These are phyloP conservation scores for Drosophila elegans DNA, from an alignment of 1,140 invertebrate genomes.

Conservation along the genomic window DNA sequence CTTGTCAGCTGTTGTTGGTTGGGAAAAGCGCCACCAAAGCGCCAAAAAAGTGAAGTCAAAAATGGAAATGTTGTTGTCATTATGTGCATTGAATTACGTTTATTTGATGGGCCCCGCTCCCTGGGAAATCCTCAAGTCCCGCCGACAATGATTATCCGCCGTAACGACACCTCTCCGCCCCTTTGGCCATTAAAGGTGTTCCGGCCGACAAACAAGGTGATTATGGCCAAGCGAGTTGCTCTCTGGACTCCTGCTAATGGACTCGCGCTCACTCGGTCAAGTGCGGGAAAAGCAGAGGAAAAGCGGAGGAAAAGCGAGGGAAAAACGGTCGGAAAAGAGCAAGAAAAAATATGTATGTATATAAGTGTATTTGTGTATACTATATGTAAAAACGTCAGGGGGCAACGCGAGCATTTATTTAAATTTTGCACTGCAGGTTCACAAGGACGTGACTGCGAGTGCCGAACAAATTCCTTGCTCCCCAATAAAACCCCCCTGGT, in stretches of 20 bases:
- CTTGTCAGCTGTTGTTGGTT: constrained; percentile 13
- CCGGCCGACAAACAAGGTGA: constrained; percentile 75
- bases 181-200: constrained; percentile 65
- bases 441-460: constrained; percentile 61
- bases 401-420: constrained; percentile 64
- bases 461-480: constrained; percentile 31
- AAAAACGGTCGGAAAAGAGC: constrained; percentile 3
- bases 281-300: constrained; percentile 7
- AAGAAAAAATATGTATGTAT: neutral
- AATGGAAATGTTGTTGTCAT: constrained; percentile 78
- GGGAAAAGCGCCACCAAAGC: neutral
- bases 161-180: constrained; percentile 53
- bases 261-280: constrained; percentile 42
- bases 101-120: constrained; percentile 60
- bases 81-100: constrained; percentile 80
- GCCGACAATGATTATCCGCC: constrained; percentile 68
- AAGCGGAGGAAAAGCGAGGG: neutral
- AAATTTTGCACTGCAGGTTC: constrained; percentile 65
- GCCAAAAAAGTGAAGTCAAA: constrained; percentile 44
- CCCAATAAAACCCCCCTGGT: neutral
- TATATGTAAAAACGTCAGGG: constrained; percentile 18
- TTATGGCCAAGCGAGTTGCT: constrained; percentile 68
- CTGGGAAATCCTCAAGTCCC: neutral
- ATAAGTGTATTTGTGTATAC: constrained; percentile 19
- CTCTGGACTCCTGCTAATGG: constrained; percentile 70